A percentile compares a stretch with the other conserved stretches of the same genome.
Evolutionary conservation across 2,113 vertebrate species (phyloP).

Genomic region (Clarias magur): DNA sequence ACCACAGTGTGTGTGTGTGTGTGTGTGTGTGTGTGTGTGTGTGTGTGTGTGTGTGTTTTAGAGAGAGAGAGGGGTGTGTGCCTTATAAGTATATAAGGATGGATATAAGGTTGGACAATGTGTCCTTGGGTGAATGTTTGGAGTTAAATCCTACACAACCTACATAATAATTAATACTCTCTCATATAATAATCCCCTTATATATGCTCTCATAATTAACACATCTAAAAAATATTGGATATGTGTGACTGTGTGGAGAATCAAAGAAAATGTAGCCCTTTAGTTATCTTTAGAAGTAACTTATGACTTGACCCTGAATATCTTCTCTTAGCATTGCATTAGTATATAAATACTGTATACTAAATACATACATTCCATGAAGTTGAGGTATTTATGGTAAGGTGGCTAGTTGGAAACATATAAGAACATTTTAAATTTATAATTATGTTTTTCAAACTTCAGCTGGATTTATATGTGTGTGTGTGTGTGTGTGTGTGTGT

Average conservation of each 20-base stretch:
- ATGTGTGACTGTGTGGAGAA: background rate
- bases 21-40: background rate
- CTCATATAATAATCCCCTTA: too few species aligned
- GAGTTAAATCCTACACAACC: background rate
- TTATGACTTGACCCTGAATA: background rate
- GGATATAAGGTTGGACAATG: background rate
- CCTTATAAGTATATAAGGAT: background rate
- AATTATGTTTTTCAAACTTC: background rate
- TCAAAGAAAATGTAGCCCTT: background rate
- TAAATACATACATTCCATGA: background rate
- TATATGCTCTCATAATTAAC: background rate
- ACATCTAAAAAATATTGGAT: background rate
- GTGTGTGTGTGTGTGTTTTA: background rate
- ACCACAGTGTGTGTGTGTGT: conserved; percentile 8
- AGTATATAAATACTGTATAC: background rate
- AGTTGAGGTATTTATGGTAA: background rate
- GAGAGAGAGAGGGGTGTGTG: background rate
- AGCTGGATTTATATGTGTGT: background rate
- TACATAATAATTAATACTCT: background rate
- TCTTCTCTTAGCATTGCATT: background rate
- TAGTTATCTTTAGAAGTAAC: background rate
- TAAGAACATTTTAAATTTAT: background rate
- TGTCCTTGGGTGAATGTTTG: background rate
- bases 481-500: too few species aligned
- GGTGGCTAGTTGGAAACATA: background rate